Percentiles rank a stretch among this genome's conserved stretches.
phyloP scores from a whole-genome alignment of 2,113 vertebrate genomes.

The Bubo scandiacus region DNA sequence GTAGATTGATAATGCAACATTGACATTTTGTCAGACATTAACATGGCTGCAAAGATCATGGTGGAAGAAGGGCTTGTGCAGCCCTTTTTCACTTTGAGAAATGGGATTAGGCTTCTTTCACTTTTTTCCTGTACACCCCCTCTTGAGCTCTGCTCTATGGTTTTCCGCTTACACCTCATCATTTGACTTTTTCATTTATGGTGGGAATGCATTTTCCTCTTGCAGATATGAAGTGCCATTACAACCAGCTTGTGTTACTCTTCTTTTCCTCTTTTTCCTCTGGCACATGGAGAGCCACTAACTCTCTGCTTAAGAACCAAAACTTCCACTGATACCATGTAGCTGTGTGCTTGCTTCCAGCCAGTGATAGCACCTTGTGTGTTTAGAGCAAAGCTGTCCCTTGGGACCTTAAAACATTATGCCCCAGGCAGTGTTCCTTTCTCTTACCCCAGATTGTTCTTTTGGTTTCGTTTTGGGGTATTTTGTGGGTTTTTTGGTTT shows the following conservation, averaged over 20 bases:
- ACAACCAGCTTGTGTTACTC: not conserved
- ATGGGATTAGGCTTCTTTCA: not conserved
- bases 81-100: not conserved
- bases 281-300: not conserved
- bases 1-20: not conserved
- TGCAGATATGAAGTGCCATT: not conserved
- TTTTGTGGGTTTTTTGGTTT: not conserved
- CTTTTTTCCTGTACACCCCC: fast-evolving
- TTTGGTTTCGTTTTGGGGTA: too few relatives aligned
- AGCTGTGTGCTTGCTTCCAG: not conserved
- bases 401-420: not conserved
- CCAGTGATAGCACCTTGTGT: not conserved
- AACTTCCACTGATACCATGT: fast-evolving
- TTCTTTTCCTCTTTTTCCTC: not conserved
- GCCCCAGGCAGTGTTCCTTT: not conserved
- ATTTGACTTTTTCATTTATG: not conserved
- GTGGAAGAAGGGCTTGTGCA: not conserved
- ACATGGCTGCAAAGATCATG: fast-evolving
- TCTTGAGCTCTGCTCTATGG: not conserved
- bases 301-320: not conserved
- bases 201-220: not conserved
- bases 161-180: not conserved
- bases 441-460: not conserved
- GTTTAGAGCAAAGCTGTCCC: not conserved
- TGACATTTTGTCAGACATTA: not conserved